phyloP scores from a whole-genome alignment of 2,113 vertebrate species.

The Boulengeromyrus knoepffleri region DNA sequence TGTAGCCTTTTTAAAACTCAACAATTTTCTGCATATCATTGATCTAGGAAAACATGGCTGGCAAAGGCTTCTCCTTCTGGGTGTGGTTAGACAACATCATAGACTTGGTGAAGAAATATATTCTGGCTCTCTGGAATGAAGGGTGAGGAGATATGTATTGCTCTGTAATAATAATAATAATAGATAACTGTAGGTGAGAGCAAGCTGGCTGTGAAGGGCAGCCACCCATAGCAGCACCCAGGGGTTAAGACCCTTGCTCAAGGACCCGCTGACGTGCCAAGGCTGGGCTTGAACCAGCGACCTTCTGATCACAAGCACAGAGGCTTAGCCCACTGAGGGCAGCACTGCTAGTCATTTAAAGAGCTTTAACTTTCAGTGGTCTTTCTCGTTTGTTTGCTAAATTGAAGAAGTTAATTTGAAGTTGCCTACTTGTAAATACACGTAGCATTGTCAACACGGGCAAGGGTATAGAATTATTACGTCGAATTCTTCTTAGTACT shows the following conservation, averaged over 20 bases:
- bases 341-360: background rate
- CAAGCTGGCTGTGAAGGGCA: too few relatives aligned
- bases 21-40: background rate
- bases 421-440: background rate
- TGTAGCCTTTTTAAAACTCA: background rate
- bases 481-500: background rate
- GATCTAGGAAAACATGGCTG: constrained; percentile 91
- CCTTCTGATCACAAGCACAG: too few relatives aligned
- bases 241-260: too few relatives aligned
- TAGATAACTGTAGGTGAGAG: too few relatives aligned
- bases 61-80: constrained; percentile 98
- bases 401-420: background rate
- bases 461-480: background rate
- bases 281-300: too few relatives aligned
- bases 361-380: background rate
- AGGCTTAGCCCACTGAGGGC: background rate
- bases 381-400: background rate
- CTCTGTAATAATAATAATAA: background rate
- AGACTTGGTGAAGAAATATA: constrained; percentile 97
- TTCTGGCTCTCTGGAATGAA: constrained; percentile 95
- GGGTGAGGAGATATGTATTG: constrained; percentile 67
- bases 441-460: background rate
- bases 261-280: too few relatives aligned
- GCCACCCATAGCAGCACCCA: too few relatives aligned
- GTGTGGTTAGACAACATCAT: constrained; percentile 99